Percentiles rank a stretch among this genome's conserved stretches.
Evolutionary conservation across 2,888 invertebrate species (phyloP).

Genomic region (Stenotaenia linearis): DNA sequence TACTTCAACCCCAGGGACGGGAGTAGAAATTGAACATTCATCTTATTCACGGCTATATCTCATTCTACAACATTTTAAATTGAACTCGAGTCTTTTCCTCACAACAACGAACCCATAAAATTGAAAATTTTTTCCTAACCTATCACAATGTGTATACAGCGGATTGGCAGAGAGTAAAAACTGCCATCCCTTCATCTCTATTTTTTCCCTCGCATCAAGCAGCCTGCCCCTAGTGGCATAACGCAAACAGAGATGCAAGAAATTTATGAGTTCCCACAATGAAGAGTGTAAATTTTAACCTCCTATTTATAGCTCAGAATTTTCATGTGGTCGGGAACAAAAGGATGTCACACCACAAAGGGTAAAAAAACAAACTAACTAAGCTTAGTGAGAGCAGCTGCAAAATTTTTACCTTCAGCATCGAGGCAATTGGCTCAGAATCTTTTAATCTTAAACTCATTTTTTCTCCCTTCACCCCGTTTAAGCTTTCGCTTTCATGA

Average conservation of each 20-base stretch:
- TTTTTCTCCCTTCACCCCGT: constrained; percentile 14
- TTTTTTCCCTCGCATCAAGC: neutral
- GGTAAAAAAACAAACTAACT: neutral
- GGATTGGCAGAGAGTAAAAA: constrained; percentile 7
- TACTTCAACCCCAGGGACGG: neutral
- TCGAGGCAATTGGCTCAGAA: neutral
- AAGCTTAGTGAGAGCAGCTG: constrained; percentile 3
- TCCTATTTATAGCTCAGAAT: neutral
- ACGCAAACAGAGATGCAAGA: constrained; percentile 10
- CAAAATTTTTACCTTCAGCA: constrained; percentile 6
- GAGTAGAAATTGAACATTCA: neutral
- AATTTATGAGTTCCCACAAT: constrained; percentile 16
- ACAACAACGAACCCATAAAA: neutral
- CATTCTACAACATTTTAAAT: neutral
- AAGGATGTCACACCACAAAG: constrained; percentile 17
- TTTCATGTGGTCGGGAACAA: neutral
- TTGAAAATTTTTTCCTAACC: neutral
- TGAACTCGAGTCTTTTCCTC: neutral
- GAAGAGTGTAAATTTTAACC: constrained; percentile 20
- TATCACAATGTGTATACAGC: neutral
- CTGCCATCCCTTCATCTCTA: neutral
- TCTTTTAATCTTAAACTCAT: constrained; percentile 19
- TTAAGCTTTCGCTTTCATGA: constrained; percentile 14
- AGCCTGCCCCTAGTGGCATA: constrained; percentile 1
- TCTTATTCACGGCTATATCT: neutral